A percentile compares a stretch with the other conserved stretches of the same genome.
Conservation (phyloP, 2,888 invertebrate genomes). For the Synanthedon andrenaeformis region DNA sequence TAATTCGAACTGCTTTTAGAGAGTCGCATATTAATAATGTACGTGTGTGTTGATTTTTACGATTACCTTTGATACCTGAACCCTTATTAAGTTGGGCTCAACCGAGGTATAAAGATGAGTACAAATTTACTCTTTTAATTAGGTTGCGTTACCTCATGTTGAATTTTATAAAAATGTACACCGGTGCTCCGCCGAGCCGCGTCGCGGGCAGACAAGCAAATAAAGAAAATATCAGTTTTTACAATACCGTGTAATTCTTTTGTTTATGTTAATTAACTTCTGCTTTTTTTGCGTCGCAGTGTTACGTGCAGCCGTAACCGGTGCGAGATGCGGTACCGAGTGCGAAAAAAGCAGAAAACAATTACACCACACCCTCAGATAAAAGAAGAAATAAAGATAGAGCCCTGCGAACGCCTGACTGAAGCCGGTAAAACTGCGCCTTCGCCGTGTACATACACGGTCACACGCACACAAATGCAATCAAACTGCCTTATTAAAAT, state of each 20-base stretch:
- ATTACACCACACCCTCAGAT: conserved; percentile 21
- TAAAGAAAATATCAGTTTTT: conserved; percentile 13
- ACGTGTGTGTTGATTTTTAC: background rate
- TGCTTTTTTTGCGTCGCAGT: conserved; percentile 19
- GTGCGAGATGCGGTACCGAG: conserved; percentile 13
- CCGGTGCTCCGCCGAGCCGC: conserved; percentile 2
- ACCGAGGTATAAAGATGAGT: background rate
- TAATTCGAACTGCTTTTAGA: no score
- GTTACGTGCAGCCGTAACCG: background rate
- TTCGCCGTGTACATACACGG: no score
- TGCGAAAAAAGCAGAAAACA: conserved; percentile 31
- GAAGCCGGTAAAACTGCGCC: no score
- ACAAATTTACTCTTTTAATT: background rate
- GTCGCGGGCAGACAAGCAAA: conserved; percentile 11
- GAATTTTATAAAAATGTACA: background rate
- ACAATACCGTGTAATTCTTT: conserved; percentile 25
- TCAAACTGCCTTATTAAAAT: no score
- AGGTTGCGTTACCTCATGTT: conserved; percentile 6
- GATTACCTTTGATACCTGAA: background rate
- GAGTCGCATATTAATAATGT: no score
- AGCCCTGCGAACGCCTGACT: no score
- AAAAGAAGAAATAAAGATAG: no score
- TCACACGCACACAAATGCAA: no score
- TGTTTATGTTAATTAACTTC: conserved; percentile 42
- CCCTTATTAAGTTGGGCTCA: background rate